Conservation (phyloP, 2,797 vertebrate species). For the Gymnothorax javanicus region DNA sequence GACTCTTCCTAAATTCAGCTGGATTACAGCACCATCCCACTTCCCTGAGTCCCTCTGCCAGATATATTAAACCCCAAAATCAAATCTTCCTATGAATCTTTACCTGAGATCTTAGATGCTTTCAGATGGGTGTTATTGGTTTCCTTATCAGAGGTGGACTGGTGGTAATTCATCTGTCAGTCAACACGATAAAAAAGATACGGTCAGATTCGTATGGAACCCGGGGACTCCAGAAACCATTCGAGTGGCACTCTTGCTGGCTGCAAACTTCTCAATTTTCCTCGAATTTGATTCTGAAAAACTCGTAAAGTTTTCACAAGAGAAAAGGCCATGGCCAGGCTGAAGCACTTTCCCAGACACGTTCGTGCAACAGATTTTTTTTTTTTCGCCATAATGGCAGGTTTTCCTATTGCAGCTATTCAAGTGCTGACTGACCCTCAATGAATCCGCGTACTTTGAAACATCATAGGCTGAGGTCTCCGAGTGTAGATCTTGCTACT, state of each 20-base stretch:
- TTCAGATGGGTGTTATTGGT: neutral
- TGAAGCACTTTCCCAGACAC: neutral
- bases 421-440: neutral
- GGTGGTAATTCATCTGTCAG: neutral
- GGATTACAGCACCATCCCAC: neutral
- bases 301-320: neutral
- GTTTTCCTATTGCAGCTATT: neutral
- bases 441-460: neutral
- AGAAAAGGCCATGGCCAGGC: neutral
- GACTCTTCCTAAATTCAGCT: neutral
- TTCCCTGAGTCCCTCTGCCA: neutral
- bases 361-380: neutral
- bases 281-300: neutral
- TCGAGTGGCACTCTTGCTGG: neutral
- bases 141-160: neutral
- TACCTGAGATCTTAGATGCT: neutral
- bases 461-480: neutral
- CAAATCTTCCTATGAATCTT: neutral
- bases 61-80: neutral
- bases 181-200: neutral
- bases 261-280: neutral
- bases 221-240: neutral
- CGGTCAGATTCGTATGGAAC: neutral
- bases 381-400: neutral
- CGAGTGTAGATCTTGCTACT: neutral